Conservation (phyloP, 2,888 invertebrate species). For the Trichogramma dendrolimi region DNA sequence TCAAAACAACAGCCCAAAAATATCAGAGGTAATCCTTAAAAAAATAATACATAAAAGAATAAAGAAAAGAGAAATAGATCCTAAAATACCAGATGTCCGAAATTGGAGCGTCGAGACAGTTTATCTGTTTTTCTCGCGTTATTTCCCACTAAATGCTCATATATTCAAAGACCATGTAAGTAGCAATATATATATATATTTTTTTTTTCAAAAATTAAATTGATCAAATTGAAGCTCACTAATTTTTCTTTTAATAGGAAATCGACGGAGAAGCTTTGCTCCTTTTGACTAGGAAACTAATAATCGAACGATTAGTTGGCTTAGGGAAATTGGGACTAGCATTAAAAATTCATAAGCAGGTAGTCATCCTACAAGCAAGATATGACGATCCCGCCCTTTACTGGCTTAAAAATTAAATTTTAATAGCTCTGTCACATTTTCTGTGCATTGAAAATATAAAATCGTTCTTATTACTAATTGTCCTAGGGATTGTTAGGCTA, state of each 20-base stretch:
- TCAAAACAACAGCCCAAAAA: too few species aligned
- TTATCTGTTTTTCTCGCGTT: slow-evolving; percentile 70
- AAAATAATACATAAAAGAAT: too few species aligned
- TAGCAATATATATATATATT: slow-evolving; percentile 19
- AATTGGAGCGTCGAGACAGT: slow-evolving; percentile 83
- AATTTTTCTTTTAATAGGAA: slow-evolving; percentile 57
- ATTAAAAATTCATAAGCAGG: slow-evolving; percentile 75
- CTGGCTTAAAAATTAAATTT: slow-evolving; percentile 65
- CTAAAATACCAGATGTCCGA: slow-evolving; percentile 71
- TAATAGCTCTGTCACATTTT: too few species aligned
- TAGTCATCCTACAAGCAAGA: slow-evolving; percentile 76
- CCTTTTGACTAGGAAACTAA: slow-evolving; percentile 78
- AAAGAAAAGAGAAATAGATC: too few species aligned
- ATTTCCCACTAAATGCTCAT: slow-evolving; percentile 76
- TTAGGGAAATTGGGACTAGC: slow-evolving; percentile 94
- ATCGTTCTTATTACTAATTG: too few species aligned
- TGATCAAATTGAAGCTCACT: not conserved
- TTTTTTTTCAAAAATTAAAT: slow-evolving; percentile 18
- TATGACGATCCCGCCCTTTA: slow-evolving; percentile 69
- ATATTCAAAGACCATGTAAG: slow-evolving; percentile 77
- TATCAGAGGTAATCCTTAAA: too few species aligned
- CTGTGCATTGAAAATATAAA: too few species aligned
- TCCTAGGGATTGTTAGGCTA: too few species aligned
- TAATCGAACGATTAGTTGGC: slow-evolving; percentile 75
- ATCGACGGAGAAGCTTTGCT: slow-evolving; percentile 87